Conservation (phyloP, 2,888 invertebrate species). For the Pollenia angustigena region DNA sequence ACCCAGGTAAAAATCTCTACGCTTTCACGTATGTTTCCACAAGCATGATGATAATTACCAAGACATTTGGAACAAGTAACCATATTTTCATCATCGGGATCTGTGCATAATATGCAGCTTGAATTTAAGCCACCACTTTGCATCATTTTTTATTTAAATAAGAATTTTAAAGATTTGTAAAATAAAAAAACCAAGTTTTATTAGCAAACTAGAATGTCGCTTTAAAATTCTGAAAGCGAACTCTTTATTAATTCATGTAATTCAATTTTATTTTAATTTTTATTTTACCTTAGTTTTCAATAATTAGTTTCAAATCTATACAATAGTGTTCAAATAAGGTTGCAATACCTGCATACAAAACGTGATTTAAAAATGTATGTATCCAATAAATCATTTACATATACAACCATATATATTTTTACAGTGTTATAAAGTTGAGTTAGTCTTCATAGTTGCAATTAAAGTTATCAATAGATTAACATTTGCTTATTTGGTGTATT, state of each 20-base stretch:
- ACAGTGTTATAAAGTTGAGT: too few relatives aligned
- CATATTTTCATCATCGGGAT: too few relatives aligned
- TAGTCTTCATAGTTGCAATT: background rate
- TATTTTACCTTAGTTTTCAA: conserved; percentile 4
- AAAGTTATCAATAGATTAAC: background rate
- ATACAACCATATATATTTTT: too few relatives aligned
- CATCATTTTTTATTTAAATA: background rate
- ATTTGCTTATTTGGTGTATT: too few relatives aligned
- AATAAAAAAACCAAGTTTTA: background rate
- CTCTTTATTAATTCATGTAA: background rate
- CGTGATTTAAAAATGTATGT: too few relatives aligned
- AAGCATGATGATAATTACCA: background rate
- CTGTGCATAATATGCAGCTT: background rate
- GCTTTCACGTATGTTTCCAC: background rate
- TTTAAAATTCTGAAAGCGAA: conserved; percentile 27
- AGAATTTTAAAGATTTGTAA: background rate
- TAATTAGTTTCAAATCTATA: too few relatives aligned
- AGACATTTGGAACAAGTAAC: background rate
- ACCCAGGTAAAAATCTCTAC: conserved; percentile 7
- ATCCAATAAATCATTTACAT: too few relatives aligned
- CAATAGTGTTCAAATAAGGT: too few relatives aligned
- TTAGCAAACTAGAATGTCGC: background rate
- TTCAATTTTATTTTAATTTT: background rate
- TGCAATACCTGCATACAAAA: too few relatives aligned
- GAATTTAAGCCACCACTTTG: background rate